Percentiles rank a stretch among this genome's conserved stretches.
Evolutionary conservation across 1,140 invertebrate species (phyloP).

Genomic region (Potamilus streckersoni): DNA sequence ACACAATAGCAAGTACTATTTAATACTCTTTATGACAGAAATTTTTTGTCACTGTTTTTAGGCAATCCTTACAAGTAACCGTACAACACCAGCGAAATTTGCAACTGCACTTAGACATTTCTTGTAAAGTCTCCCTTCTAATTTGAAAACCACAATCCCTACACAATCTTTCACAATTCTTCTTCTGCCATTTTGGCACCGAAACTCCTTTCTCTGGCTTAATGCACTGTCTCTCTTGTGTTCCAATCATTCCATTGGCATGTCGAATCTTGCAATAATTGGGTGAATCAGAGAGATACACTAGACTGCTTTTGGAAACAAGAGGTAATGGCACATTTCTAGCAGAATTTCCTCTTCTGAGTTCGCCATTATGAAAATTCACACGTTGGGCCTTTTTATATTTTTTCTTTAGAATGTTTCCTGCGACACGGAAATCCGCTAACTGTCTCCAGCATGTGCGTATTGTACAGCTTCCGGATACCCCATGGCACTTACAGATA

Average conservation of each 20-base stretch:
- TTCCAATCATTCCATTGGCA: slow-evolving; percentile 87
- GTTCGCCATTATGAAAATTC: slow-evolving; percentile 35
- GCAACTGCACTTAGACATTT: slow-evolving; percentile 79
- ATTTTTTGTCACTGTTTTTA: slow-evolving; percentile 14
- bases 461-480: slow-evolving; percentile 87
- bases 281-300: slow-evolving; percentile 89
- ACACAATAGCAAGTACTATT: too few relatives aligned
- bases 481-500: slow-evolving; percentile 93
- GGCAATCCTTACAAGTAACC: slow-evolving; percentile 76
- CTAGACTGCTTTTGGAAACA: slow-evolving; percentile 72
- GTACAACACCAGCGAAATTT: slow-evolving; percentile 91
- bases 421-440: slow-evolving; percentile 85
- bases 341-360: slow-evolving; percentile 28
- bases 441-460: slow-evolving; percentile 94
- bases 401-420: slow-evolving; percentile 86
- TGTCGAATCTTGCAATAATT: slow-evolving; percentile 83
- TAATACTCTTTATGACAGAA: slow-evolving; percentile 2
- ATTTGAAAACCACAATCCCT: slow-evolving; percentile 88
- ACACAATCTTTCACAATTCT: slow-evolving; percentile 83
- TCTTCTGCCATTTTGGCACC: slow-evolving; percentile 75
- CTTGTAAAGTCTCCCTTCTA: slow-evolving; percentile 77
- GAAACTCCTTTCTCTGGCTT: slow-evolving; percentile 27
- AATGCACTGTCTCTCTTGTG: slow-evolving; percentile 67
- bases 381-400: slow-evolving; percentile 87
- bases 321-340: slow-evolving; percentile 11